Evolutionary conservation across 2,888 invertebrate species (phyloP), one percentile per base, ranked within the genome.

Genomic region (Phalangium opilio): DNA sequence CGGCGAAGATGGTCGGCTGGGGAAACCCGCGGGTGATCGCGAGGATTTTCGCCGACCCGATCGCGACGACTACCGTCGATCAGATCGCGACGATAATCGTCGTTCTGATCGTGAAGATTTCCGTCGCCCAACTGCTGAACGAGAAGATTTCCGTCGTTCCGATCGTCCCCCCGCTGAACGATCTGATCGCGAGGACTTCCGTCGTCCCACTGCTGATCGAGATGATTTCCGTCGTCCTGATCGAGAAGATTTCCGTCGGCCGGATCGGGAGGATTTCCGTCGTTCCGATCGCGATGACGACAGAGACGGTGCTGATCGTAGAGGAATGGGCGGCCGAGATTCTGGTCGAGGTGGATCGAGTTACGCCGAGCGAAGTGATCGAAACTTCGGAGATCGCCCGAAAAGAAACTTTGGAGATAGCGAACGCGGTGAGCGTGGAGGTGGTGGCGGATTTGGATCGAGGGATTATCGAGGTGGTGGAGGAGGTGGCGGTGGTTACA

Each of bases 331-430:
- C 7, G 45, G 43, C 33, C 41, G 49, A 2, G 44, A 44, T 44
- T 39, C 44, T 32, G 35, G 44, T 10, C 12, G 21, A 3, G 38
- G 49, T 11, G 33, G 45, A 17, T 17, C n/a, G 42, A 48, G 50
- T 27, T 45, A 44, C 14, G 48, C 40, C 7, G 20, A 27, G 7
- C 32, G 17, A n/a, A 27, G 10, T 44, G 46, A 36, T 4, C 45
- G 10, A 12, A 33, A 32, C 14, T 15, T 11, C 15, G 15, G 43
- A 32, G 34, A 19, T 7, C 34, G 35, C 12, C 33, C 34, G 21
- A n/a, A 34, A 11, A 20, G 42, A 20, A 44, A 44, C 12, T 41
- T 18, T 19, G 38, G 44, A 12, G 51, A 44, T 17, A 15, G 21
- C 10, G 43, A 43, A 14, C 14, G 43, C 12, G 17, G 34, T n/a